Percentiles rank a stretch among this genome's conserved stretches.
phyloP scores from a whole-genome alignment of 2,888 invertebrate genomes.

The Drosophila subsilvestris region DNA sequence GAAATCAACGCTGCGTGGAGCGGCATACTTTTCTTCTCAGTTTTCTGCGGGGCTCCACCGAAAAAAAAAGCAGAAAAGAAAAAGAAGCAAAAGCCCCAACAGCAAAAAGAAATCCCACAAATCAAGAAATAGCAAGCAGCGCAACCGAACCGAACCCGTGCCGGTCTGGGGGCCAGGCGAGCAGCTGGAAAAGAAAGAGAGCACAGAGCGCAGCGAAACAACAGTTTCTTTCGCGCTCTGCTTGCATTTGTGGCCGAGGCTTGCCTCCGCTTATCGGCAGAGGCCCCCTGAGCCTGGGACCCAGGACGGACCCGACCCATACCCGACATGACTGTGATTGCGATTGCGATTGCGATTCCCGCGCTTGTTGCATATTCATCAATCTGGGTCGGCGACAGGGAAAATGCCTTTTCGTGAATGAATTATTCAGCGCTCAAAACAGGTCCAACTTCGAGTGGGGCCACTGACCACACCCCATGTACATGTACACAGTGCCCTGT shows the following conservation, averaged over 20 bases:
- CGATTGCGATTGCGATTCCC: neutral
- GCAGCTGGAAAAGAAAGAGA: constrained; percentile 21
- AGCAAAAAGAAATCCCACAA: constrained; percentile 39
- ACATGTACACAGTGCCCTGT: too few species aligned
- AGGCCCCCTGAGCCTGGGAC: neutral
- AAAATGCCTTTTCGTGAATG: constrained; percentile 76
- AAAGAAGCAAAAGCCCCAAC: constrained; percentile 19
- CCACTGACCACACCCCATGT: constrained; percentile 72
- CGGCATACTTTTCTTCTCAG: constrained; percentile 40
- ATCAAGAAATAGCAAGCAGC: constrained; percentile 25
- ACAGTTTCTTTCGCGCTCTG: neutral
- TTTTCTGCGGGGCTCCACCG: constrained; percentile 14
- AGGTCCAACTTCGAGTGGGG: constrained; percentile 51
- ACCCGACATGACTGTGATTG: constrained; percentile 19
- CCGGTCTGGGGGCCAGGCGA: constrained; percentile 33
- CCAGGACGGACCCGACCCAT: constrained; percentile 2
- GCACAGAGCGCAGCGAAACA: neutral
- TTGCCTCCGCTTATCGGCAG: neutral
- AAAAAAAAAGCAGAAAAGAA: constrained; percentile 26
- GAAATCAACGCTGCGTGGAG: constrained; percentile 68
- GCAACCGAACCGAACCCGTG: constrained; percentile 33
- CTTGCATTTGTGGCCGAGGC: neutral
- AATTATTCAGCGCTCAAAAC: constrained; percentile 61
- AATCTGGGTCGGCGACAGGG: constrained; percentile 47
- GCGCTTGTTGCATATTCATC: constrained; percentile 67